Conservation (phyloP, 2,888 invertebrate genomes). For the Tridacna gigas region DNA sequence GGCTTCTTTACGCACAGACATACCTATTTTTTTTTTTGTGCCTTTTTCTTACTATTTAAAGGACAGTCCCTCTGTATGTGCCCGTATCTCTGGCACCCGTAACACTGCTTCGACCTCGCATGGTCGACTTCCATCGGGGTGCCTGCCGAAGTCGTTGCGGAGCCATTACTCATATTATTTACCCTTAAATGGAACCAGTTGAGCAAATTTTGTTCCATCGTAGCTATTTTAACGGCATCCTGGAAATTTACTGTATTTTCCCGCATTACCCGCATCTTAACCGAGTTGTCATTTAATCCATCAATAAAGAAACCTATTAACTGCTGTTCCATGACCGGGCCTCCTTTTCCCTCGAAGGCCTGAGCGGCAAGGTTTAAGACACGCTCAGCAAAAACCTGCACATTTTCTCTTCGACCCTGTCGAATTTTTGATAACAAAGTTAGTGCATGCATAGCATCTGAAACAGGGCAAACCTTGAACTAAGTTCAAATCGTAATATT, state of each 20-base stretch:
- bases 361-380: no score
- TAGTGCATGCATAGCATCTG: no score
- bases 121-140: neutral
- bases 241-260: neutral
- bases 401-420: no score
- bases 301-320: conserved; percentile 5
- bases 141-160: neutral
- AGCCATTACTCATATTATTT: neutral
- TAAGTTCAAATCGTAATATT: no score
- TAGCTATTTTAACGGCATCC: neutral
- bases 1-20: conserved; percentile 1
- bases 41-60: neutral
- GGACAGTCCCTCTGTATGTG: conserved; percentile 3
- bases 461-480: no score
- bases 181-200: conserved; percentile 5
- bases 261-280: neutral
- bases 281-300: neutral
- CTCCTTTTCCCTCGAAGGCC: neutral
- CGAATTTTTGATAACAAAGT: no score
- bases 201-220: conserved; percentile 10
- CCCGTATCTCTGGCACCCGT: neutral
- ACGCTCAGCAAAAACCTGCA: no score
- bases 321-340: neutral
- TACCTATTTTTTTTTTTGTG: neutral
- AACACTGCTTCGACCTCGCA: neutral